phyloP scores from a whole-genome alignment of 2,113 vertebrate genomes.

The Brachionichthys hirsutus region DNA sequence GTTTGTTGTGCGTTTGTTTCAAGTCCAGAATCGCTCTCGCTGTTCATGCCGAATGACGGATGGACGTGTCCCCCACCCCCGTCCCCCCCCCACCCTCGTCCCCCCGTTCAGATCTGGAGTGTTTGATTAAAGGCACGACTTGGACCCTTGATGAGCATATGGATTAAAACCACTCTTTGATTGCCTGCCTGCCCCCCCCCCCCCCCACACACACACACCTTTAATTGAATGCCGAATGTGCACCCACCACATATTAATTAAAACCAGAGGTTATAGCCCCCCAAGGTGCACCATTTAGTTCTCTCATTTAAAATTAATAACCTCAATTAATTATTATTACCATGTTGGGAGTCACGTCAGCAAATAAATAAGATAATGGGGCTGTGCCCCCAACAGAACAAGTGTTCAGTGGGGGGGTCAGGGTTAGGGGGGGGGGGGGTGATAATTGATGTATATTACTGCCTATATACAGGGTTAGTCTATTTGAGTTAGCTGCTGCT shows the following conservation, averaged over 20 bases:
- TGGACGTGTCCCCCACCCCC: conserved; percentile 62
- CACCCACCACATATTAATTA: conserved; percentile 80
- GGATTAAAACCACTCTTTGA: conserved; percentile 77
- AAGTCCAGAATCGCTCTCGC: conserved; percentile 46
- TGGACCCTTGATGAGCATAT: conserved; percentile 76
- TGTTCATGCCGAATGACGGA: conserved; percentile 60
- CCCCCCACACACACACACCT: conserved; percentile 26
- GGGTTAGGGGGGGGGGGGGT: not conserved
- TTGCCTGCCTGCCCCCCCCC: conserved; percentile 72
- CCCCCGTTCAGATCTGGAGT: conserved; percentile 59
- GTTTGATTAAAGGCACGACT: conserved; percentile 78
- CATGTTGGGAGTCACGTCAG: conserved; percentile 70
- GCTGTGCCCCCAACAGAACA: conserved; percentile 5
- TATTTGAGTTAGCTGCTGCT: no score
- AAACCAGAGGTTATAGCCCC: conserved; percentile 80
- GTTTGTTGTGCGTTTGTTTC: conserved; percentile 19
- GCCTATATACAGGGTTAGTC: no score
- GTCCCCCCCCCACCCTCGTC: no score
- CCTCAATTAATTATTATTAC: conserved; percentile 80
- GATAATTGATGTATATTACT: no score
- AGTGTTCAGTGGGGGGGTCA: conserved; percentile 13
- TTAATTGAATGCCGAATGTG: conserved; percentile 81
- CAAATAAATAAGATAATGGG: conserved; percentile 74
- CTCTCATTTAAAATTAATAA: conserved; percentile 82
- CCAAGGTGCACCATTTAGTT: conserved; percentile 76